Conservation (phyloP, 2,113 vertebrate species). For the Tyto alba region DNA sequence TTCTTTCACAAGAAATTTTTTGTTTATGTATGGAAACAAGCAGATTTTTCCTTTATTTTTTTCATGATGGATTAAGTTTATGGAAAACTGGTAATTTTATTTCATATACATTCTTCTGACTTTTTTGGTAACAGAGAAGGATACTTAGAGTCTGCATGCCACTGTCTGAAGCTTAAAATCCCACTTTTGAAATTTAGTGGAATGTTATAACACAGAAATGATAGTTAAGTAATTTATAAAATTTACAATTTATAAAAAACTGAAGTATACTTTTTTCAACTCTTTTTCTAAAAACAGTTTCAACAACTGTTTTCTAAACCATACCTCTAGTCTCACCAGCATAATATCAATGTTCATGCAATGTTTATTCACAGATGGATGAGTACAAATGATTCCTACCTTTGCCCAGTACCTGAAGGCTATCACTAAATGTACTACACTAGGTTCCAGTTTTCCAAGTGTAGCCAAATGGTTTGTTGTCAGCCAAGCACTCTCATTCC, state of each 20-base stretch:
- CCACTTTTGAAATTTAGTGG: background rate
- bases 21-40: background rate
- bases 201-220: background rate
- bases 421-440: constrained; percentile 79
- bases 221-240: background rate
- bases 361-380: background rate
- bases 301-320: background rate
- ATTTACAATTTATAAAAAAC: background rate
- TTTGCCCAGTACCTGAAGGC: constrained; percentile 87
- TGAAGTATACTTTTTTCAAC: background rate
- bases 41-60: background rate
- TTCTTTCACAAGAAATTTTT: background rate
- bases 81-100: background rate
- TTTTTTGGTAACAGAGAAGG: background rate
- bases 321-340: background rate
- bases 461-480: constrained; percentile 83
- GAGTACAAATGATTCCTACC: constrained; percentile 65
- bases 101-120: background rate
- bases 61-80: background rate
- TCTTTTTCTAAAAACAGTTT: background rate
- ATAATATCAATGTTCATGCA: background rate
- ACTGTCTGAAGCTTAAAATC: background rate
- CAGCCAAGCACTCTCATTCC: constrained; percentile 89
- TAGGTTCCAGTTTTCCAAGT: constrained; percentile 74
- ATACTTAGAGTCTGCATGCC: background rate